Evolutionary conservation across 2,113 vertebrate genomes (phyloP).

Genomic region (Jaculus jaculus): DNA sequence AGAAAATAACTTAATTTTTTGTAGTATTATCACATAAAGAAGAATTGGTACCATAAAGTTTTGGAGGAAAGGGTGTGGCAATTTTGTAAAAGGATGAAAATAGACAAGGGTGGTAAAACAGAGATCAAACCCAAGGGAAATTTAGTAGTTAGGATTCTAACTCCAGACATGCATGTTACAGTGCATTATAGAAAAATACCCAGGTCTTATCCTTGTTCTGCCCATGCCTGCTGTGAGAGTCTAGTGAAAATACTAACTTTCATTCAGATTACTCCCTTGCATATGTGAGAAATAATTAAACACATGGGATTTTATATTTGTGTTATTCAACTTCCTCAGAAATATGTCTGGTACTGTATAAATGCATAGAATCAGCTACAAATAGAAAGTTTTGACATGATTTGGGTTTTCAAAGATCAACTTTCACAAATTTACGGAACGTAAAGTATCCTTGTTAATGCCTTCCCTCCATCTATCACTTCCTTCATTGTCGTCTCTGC

Average conservation of each 20-base stretch:
- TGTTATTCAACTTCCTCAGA: neutral
- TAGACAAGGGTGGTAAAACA: neutral
- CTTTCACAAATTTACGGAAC: neutral
- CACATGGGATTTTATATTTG: neutral
- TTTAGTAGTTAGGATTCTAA: neutral
- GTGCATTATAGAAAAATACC: neutral
- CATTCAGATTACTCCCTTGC: neutral
- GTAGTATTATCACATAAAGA: neutral
- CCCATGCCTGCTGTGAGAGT: too few species aligned
- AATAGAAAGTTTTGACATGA: neutral
- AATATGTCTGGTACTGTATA: neutral
- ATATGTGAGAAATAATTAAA: neutral
- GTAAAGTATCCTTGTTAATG: neutral
- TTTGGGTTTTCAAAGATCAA: neutral
- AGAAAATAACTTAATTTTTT: conserved; percentile 3
- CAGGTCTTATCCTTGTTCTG: neutral
- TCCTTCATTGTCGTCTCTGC: neutral
- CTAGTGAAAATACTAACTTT: conserved; percentile 34
- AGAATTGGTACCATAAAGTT: neutral
- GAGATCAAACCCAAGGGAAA: neutral
- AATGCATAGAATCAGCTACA: too few species aligned
- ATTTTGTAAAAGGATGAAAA: neutral
- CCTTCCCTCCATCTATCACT: neutral
- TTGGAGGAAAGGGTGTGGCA: neutral
- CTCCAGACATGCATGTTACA: accelerated